Percentiles rank a stretch among this genome's conserved stretches.
Conservation (phyloP, 2,113 vertebrate species). For the Sclerurus mexicanus region DNA sequence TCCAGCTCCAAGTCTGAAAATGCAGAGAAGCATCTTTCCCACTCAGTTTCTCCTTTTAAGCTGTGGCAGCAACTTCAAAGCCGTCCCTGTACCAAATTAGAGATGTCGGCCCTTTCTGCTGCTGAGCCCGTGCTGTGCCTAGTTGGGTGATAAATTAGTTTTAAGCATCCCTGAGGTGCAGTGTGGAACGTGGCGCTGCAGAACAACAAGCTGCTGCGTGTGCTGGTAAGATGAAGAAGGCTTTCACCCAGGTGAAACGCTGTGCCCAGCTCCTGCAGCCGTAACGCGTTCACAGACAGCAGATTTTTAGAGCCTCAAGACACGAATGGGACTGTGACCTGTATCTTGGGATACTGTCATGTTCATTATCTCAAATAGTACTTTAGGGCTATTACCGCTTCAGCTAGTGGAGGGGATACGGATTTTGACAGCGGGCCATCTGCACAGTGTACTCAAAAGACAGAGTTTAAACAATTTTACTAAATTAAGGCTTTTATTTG, state of each 20-base stretch:
- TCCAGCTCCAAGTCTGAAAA: neutral
- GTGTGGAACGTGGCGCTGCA: rapidly evolving
- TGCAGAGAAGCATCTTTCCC: neutral
- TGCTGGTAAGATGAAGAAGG: neutral
- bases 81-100: neutral
- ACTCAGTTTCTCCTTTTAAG: neutral
- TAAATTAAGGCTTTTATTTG: neutral
- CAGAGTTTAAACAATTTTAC: neutral
- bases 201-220: neutral
- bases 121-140: neutral
- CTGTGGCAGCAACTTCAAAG: neutral
- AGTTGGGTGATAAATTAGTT: constrained; percentile 27
- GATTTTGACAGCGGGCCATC: neutral
- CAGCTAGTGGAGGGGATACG: neutral
- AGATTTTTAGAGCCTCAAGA: neutral
- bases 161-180: neutral
- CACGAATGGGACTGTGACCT: neutral
- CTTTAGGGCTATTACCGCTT: neutral
- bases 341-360: neutral
- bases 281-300: rapidly evolving
- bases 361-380: neutral
- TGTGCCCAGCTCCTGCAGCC: neutral
- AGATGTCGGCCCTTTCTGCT: neutral
- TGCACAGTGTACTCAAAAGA: neutral
- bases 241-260: rapidly evolving